These are phyloP conservation scores for Brachycybe producta DNA, from an alignment of 2,888 invertebrate species.

Conservation along the genomic window DNA sequence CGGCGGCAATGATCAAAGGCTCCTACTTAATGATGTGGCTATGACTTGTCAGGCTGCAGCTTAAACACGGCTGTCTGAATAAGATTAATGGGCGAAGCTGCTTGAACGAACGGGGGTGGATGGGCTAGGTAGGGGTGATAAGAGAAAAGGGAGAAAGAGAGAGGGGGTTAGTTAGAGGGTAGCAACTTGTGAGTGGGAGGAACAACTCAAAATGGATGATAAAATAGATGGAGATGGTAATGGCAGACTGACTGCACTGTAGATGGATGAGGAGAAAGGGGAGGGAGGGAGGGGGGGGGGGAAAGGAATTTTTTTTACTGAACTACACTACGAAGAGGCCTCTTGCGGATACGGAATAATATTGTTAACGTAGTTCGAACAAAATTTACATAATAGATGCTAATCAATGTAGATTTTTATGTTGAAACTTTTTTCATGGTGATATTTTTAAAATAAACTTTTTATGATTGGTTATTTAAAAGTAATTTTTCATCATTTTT, in stretches of 20 bases:
- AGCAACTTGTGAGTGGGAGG: neutral
- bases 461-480: no score
- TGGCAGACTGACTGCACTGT: neutral
- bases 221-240: neutral
- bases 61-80: slow-evolving; percentile 18
- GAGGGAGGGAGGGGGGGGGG: neutral
- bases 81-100: slow-evolving; percentile 19
- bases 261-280: neutral
- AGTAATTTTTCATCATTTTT: no score
- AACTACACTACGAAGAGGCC: no score
- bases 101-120: slow-evolving; percentile 6
- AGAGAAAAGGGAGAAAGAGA: neutral
- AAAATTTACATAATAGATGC: no score
- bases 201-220: neutral
- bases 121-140: neutral
- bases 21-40: slow-evolving; percentile 21
- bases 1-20: slow-evolving; percentile 19
- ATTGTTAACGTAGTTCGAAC: no score
- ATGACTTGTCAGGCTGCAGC: slow-evolving; percentile 21
- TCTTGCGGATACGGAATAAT: no score
- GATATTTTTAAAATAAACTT: no score
- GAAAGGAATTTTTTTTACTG: no score
- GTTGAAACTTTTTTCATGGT: no score
- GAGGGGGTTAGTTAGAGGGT: neutral
- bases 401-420: no score